Evolutionary conservation across 2,113 vertebrate genomes (phyloP), one percentile per base, ranked within the genome.

Genomic region (Limnothrissa miodon): DNA sequence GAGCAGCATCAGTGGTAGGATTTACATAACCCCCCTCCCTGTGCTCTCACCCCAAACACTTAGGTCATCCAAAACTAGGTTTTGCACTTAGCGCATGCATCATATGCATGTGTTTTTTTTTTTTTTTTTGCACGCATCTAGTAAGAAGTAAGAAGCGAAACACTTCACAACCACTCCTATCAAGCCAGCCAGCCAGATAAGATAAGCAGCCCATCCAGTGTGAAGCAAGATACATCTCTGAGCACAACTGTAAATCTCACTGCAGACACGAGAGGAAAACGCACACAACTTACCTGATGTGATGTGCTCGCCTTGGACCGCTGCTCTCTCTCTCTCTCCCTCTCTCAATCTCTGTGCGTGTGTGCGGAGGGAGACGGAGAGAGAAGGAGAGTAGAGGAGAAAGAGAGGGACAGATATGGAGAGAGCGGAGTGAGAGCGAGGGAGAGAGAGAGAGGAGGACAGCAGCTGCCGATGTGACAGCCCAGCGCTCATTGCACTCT

Each of bases 401-500:
- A 85, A 46, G 48, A 39, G 45, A 78, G 78, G 42, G 78, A 81
- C 79, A 80, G 83, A 84, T 86, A 80, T 82, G 45, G 84, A 79
- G 53, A 4, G 51, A 56, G 51, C 19, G 51, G 19, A 56, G 51
- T 5, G 51, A 23, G 84, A 83, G 84, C 2, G 84, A 10, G 29
- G 36, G 79, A 86, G 87, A 87, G 89, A 56, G 79, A 45, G 84
- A 85, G 62, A 86, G 83, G 53, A 86, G 84, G 53, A 83, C 85
- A 79, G 88, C 85, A 83, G 84, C 66, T 86, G 85, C 79, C 62
- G 44, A 45, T 86, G 90, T 85, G 89, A 87, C 82, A 90, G 90
- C 45, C 78, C 83, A 83, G 90, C 89, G 91, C 92, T 90, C 90
- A 90, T 90, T 87, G 90, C 86, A 70, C 91, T 80, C 90, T 86